Percentiles rank a stretch among this genome's conserved stretches.
phyloP scores from a whole-genome alignment of 2,797 vertebrate genomes.

The Cyprinodon diabolis region DNA sequence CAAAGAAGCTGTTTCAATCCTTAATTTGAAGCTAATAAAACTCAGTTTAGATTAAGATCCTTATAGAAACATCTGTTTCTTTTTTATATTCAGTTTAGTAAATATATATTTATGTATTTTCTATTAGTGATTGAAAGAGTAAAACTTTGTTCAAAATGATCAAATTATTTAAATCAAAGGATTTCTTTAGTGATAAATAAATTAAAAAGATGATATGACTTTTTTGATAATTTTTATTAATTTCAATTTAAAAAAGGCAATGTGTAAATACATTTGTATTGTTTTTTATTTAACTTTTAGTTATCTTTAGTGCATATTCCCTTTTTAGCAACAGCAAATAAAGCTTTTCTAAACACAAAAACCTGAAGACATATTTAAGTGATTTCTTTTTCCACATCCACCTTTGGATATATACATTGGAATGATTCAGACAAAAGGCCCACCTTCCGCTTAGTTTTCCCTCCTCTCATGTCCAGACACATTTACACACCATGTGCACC shows the following conservation, averaged over 20 bases:
- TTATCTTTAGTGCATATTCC: neutral
- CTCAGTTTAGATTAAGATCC: neutral
- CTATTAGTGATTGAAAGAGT: neutral
- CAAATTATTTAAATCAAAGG: neutral
- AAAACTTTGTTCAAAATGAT: neutral
- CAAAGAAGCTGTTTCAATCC: neutral
- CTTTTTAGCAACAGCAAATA: constrained; percentile 18
- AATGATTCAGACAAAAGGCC: constrained; percentile 22
- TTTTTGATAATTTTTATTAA: too few relatives aligned
- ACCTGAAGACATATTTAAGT: constrained; percentile 13
- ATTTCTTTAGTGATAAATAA: neutral
- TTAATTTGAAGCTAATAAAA: neutral
- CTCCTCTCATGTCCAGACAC: constrained; percentile 68
- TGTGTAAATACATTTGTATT: too few relatives aligned
- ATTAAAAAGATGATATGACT: neutral
- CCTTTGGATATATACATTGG: constrained; percentile 33
- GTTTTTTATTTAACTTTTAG: neutral
- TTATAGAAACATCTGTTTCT: neutral
- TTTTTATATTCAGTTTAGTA: neutral
- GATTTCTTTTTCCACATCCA: constrained; percentile 7
- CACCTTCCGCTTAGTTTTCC: constrained; percentile 58
- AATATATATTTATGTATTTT: neutral
- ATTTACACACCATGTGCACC: constrained; percentile 75
- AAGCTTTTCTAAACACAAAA: neutral
- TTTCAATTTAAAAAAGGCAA: too few relatives aligned